phyloP scores from a whole-genome alignment of 2,797 vertebrate genomes.

The Trematomus bernacchii region DNA sequence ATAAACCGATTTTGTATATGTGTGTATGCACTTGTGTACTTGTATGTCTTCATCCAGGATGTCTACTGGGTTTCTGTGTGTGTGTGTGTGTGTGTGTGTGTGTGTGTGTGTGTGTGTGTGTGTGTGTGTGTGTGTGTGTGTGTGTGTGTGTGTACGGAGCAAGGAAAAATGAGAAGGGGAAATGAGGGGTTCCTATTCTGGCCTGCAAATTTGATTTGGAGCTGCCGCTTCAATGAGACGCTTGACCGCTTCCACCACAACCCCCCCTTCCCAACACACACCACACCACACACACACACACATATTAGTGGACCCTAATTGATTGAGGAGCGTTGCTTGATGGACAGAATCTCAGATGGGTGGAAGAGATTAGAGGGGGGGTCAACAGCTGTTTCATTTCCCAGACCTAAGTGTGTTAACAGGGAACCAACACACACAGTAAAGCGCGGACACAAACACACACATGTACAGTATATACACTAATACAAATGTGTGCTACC shows the following conservation, averaged over 20 bases:
- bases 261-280: slow-evolving; percentile 10
- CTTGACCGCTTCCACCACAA: slow-evolving; percentile 69
- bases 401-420: slow-evolving; percentile 72
- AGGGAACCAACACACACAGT: slow-evolving; percentile 26
- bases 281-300: slow-evolving; percentile 32
- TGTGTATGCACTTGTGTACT: slow-evolving; percentile 15
- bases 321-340: slow-evolving; percentile 81
- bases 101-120: slow-evolving; percentile 26
- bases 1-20: slow-evolving; percentile 46
- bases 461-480: slow-evolving; percentile 15
- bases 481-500: slow-evolving; percentile 27
- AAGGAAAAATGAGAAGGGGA: slow-evolving; percentile 70
- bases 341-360: slow-evolving; percentile 73
- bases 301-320: slow-evolving; percentile 82
- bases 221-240: slow-evolving; percentile 69
- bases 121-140: slow-evolving; percentile 24
- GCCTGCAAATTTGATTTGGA: slow-evolving; percentile 81
- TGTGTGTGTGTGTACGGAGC: neutral
- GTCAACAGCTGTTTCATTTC: slow-evolving; percentile 84
- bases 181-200: slow-evolving; percentile 63
- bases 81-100: slow-evolving; percentile 21
- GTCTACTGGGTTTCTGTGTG: neutral
- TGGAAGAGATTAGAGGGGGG: slow-evolving; percentile 36
- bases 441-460: slow-evolving; percentile 20
- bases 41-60: slow-evolving; percentile 24